Conservation (phyloP, 2,797 vertebrate genomes). For the Harpagifer antarcticus region DNA sequence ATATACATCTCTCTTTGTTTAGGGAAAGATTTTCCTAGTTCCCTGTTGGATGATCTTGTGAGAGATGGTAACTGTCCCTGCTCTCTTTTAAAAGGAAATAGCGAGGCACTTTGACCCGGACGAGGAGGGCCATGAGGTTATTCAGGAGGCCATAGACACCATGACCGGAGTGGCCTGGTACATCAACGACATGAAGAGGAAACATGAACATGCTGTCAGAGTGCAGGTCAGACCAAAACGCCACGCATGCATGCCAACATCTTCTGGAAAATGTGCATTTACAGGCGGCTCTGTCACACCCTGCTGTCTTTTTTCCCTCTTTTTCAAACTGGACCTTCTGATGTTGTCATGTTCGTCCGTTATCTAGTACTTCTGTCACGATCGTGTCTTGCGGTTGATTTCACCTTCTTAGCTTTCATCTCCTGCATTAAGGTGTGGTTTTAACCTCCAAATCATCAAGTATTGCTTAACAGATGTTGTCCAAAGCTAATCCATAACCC, state of each 20-base stretch:
- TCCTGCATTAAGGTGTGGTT: not conserved
- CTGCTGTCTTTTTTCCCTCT: not conserved
- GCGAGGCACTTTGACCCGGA: conserved; percentile 93
- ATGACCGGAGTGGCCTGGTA: conserved; percentile 99
- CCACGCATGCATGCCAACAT: not conserved
- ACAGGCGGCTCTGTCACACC: not conserved
- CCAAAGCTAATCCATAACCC: conserved; percentile 7
- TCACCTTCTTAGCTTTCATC: conserved; percentile 4
- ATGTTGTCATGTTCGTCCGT: not conserved
- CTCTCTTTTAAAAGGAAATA: conserved; percentile 88
- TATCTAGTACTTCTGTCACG: not conserved
- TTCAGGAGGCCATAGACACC: conserved; percentile 96
- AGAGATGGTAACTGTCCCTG: not conserved
- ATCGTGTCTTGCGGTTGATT: not conserved
- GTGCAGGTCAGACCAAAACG: conserved; percentile 88
- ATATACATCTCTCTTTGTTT: not conserved
- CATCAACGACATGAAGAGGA: conserved; percentile 99
- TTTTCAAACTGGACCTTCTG: not conserved
- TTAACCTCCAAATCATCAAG: not conserved
- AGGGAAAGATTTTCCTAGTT: not conserved
- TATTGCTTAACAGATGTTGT: not conserved
- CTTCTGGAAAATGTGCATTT: conserved; percentile 2
- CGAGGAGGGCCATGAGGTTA: conserved; percentile 91
- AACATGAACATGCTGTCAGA: conserved; percentile 95
- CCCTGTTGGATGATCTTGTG: not conserved